A percentile compares a stretch with the other conserved stretches of the same genome.
phyloP scores from a whole-genome alignment of 2,888 invertebrate species.

The Ctena decussata region DNA sequence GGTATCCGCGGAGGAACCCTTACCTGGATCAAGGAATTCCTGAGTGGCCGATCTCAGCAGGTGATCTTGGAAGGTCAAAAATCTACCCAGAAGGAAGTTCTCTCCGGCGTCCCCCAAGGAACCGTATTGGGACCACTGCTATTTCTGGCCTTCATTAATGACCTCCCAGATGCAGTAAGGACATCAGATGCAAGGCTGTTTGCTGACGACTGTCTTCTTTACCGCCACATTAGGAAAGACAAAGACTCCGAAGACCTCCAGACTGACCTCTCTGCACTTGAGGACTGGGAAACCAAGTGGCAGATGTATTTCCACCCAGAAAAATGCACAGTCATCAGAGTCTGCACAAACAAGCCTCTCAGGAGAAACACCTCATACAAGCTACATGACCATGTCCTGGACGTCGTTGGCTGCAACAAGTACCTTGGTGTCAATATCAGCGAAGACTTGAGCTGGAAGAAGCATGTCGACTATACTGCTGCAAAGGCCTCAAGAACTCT shows the following conservation, averaged over 20 bases:
- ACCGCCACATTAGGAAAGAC: no score
- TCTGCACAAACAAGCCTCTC: no score
- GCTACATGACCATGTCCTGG: constrained; percentile 22
- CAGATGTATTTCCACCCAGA: constrained; percentile 41
- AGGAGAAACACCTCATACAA: not conserved
- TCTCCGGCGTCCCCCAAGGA: no score
- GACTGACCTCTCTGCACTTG: constrained; percentile 23
- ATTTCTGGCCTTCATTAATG: not conserved
- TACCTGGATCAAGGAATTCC: not conserved
- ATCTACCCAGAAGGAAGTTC: not conserved
- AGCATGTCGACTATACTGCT: no score
- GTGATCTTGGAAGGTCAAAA: not conserved
- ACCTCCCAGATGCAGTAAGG: not conserved
- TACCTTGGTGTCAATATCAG: constrained; percentile 28
- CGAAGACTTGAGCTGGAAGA: constrained; percentile 15
- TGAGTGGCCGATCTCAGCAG: not conserved
- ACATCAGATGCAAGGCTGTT: not conserved
- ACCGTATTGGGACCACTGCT: not conserved
- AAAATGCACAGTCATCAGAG: constrained; percentile 48
- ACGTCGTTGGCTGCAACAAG: no score
- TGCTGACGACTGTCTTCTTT: not conserved
- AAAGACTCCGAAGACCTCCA: no score
- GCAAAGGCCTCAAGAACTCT: constrained; percentile 27
- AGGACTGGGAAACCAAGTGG: constrained; percentile 38
- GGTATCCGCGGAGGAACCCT: not conserved